Conservation (phyloP, 2,888 invertebrate species). For the Vanessa cardui region DNA sequence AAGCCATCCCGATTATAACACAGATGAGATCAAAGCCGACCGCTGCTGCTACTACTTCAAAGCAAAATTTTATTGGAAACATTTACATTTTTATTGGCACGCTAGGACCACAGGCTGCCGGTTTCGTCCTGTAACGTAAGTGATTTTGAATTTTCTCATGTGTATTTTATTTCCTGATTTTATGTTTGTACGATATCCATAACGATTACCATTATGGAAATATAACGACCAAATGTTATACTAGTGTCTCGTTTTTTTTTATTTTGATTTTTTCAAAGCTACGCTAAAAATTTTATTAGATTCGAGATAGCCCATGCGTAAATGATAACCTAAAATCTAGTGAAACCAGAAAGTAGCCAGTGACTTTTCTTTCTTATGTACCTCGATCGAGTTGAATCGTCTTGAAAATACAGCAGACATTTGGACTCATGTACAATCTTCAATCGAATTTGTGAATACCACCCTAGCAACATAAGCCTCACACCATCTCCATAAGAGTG, state of each 20-base stretch:
- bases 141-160: conserved; percentile 83
- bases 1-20: conserved; percentile 64
- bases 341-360: too few relatives aligned
- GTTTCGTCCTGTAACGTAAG: conserved; percentile 76
- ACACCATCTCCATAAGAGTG: too few relatives aligned
- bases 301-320: too few relatives aligned
- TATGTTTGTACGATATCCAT: conserved; percentile 77
- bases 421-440: too few relatives aligned
- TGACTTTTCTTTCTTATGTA: too few relatives aligned
- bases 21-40: conserved; percentile 72
- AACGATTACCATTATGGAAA: conserved; percentile 71
- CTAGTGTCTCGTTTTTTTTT: neutral
- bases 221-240: conserved; percentile 61
- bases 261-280: neutral
- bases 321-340: too few relatives aligned
- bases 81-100: conserved; percentile 82
- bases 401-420: too few relatives aligned
- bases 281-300: neutral
- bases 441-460: too few relatives aligned
- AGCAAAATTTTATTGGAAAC: conserved; percentile 78
- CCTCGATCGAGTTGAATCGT: too few relatives aligned
- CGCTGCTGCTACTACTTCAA: conserved; percentile 67
- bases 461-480: too few relatives aligned
- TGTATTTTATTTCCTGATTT: conserved; percentile 82
- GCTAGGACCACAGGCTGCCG: conserved; percentile 75